Conservation (phyloP, 2,888 invertebrate genomes). For the Resseliella maxima region DNA sequence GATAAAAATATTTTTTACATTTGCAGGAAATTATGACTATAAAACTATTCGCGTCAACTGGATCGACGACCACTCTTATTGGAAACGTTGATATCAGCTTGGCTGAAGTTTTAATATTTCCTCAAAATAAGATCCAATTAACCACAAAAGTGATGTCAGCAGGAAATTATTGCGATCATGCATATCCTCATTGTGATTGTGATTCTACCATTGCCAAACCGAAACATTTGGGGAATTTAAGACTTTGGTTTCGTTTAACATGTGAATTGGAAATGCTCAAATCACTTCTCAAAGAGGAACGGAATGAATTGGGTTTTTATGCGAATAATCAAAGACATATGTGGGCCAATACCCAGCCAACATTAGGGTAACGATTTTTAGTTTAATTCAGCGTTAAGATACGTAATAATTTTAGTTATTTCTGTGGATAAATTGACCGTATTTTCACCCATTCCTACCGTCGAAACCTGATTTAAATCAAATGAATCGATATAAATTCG, state of each 20-base stretch:
- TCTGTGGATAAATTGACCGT: too few species aligned
- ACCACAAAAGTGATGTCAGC: background rate
- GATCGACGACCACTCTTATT: background rate
- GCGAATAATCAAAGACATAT: background rate
- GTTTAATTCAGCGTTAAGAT: too few species aligned
- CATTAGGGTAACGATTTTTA: too few species aligned
- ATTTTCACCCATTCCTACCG: too few species aligned
- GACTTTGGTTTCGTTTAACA: conserved; percentile 44
- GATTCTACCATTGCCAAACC: background rate
- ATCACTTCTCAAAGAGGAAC: background rate
- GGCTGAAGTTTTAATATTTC: conserved; percentile 25
- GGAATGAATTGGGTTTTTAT: background rate
- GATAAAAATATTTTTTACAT: too few species aligned
- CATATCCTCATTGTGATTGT: background rate
- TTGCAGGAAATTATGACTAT: background rate
- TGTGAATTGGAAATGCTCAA: conserved; percentile 23
- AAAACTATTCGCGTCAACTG: conserved; percentile 7
- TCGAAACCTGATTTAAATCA: too few species aligned
- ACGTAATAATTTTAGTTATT: too few species aligned
- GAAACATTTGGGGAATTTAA: conserved; percentile 46
- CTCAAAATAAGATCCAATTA: conserved; percentile 53
- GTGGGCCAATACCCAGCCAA: background rate
- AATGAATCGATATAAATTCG: too few species aligned
- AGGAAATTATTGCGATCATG: background rate
- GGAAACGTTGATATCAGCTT: conserved; percentile 1